Evolutionary conservation across 2,888 invertebrate species (phyloP).

Genomic region (Neoaliturus tenellus): DNA sequence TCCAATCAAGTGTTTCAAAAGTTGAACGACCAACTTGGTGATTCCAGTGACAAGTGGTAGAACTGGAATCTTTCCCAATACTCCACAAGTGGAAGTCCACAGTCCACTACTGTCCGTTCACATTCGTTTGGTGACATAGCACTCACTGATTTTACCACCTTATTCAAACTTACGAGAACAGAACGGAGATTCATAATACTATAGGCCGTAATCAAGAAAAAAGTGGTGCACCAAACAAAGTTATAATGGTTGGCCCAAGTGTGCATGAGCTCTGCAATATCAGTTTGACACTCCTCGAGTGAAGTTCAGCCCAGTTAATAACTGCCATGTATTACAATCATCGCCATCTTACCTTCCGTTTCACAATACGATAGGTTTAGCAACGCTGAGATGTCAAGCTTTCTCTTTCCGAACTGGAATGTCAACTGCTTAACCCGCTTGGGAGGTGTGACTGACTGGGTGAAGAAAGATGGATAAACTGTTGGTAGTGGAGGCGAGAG

Average conservation of each 20-base stretch:
- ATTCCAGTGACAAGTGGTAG: neutral
- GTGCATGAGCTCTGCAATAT: too few species aligned
- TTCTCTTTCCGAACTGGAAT: neutral
- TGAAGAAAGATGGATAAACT: neutral
- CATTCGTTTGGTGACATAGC: neutral
- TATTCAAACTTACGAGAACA: too few species aligned
- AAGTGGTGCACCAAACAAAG: too few species aligned
- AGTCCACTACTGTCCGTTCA: neutral
- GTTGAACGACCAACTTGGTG: slow-evolving; percentile 3
- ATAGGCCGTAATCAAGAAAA: too few species aligned
- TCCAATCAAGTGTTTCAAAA: neutral
- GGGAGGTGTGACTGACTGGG: too few species aligned
- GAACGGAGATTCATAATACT: too few species aligned
- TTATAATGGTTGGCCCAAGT: too few species aligned
- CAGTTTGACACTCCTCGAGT: too few species aligned
- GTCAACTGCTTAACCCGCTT: neutral
- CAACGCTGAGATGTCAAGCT: neutral
- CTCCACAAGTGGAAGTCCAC: neutral
- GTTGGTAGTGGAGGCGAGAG: neutral
- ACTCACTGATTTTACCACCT: too few species aligned
- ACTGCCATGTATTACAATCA: too few species aligned
- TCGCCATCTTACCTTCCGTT: too few species aligned
- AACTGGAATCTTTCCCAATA: slow-evolving; percentile 18
- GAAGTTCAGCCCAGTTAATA: too few species aligned
- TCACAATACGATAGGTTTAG: neutral